These are phyloP conservation scores for Colaptes auratus DNA, from an alignment of 2,113 vertebrate species.

Conservation along the genomic window DNA sequence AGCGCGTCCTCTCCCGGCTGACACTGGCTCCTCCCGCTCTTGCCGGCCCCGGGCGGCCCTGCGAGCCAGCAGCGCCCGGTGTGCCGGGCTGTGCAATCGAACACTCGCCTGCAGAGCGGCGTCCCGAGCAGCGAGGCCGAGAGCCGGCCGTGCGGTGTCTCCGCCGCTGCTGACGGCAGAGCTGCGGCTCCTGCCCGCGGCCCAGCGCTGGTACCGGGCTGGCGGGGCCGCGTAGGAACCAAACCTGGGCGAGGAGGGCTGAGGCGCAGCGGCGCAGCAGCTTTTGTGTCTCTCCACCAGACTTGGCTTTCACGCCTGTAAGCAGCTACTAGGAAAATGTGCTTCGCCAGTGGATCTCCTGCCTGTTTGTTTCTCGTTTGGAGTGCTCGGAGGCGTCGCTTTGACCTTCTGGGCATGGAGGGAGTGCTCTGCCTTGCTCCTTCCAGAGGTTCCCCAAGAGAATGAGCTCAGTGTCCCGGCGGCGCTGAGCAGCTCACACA, in stretches of 20 bases:
- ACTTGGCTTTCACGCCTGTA: accelerated
- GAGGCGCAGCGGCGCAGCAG: not conserved
- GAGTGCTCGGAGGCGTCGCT: accelerated
- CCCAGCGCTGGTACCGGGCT: not conserved
- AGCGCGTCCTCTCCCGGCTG: not conserved
- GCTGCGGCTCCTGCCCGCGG: not conserved
- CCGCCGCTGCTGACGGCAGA: not conserved
- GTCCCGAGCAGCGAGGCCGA: not conserved
- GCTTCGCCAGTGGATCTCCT: accelerated
- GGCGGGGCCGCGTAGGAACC: not conserved
- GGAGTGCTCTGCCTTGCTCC: accelerated
- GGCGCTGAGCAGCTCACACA: not conserved
- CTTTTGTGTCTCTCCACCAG: not conserved
- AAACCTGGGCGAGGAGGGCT: not conserved
- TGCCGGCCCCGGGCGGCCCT: not conserved
- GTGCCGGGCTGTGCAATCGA: not conserved
- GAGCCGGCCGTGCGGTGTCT: not conserved
- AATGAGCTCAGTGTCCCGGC: not conserved
- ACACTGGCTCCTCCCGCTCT: not conserved
- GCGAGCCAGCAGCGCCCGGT: not conserved
- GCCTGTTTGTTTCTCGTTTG: no score
- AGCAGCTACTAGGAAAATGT: not conserved
- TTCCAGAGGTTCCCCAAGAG: not conserved
- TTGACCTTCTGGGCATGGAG: not conserved
- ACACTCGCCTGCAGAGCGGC: not conserved